phyloP scores from a whole-genome alignment of 2,888 invertebrate genomes.

The Rapana venosa region DNA sequence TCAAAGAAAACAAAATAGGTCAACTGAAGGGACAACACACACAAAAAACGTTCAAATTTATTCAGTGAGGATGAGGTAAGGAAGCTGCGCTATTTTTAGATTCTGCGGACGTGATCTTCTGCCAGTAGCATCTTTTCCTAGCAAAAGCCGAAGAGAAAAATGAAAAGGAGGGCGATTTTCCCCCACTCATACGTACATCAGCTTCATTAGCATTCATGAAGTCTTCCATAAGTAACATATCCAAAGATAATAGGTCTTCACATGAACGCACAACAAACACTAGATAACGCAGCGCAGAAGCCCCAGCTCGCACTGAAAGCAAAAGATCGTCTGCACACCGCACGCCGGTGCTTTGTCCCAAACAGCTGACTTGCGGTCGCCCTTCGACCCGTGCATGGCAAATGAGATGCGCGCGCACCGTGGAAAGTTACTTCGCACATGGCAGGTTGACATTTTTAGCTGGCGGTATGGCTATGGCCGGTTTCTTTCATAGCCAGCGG shows the following conservation, averaged over 20 bases:
- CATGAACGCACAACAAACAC: not conserved
- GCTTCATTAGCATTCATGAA: constrained; percentile 26
- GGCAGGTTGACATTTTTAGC: not conserved
- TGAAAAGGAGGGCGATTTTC: too few relatives aligned
- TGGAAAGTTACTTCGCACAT: constrained; percentile 37
- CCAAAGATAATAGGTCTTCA: constrained; percentile 4
- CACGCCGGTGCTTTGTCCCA: constrained; percentile 38
- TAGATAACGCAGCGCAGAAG: not conserved
- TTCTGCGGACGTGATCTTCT: not conserved
- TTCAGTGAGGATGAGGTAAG: constrained; percentile 31
- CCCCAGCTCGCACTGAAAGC: not conserved
- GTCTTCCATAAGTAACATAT: constrained; percentile 47
- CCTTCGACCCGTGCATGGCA: constrained; percentile 49
- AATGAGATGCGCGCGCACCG: constrained; percentile 42
- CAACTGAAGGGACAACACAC: not conserved
- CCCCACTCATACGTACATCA: not conserved
- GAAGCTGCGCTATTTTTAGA: constrained; percentile 31
- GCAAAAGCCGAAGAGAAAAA: too few relatives aligned
- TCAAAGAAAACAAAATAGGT: not conserved
- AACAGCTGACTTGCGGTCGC: constrained; percentile 51
- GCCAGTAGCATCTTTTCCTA: not conserved
- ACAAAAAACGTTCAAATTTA: constrained; percentile 9
- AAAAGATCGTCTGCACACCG: constrained; percentile 37
- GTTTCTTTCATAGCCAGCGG: not conserved
- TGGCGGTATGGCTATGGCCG: not conserved